phyloP scores from a whole-genome alignment of 2,113 vertebrate species.

The Lutjanus erythropterus region DNA sequence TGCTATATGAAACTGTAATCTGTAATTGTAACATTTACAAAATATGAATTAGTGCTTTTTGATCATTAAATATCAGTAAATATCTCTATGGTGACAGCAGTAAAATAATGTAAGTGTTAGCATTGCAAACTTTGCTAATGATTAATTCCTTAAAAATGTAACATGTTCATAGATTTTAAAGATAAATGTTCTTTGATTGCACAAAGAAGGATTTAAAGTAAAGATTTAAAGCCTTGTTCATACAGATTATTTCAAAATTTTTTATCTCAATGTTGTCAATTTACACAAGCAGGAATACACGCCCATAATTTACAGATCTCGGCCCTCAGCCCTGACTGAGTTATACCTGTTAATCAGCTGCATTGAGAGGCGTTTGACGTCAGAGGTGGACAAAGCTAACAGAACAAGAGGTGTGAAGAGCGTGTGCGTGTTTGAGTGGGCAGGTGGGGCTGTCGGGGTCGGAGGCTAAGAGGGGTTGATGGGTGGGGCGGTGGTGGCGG shows the following conservation, averaged over 20 bases:
- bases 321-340: conserved; percentile 25
- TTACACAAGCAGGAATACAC: conserved; percentile 23
- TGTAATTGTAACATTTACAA: too few relatives aligned
- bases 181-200: background rate
- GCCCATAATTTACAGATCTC: conserved; percentile 33
- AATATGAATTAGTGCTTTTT: too few relatives aligned
- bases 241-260: background rate
- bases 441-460: conserved; percentile 57
- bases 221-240: background rate
- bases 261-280: background rate
- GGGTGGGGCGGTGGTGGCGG: conserved; percentile 15
- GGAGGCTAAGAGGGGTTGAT: conserved; percentile 62
- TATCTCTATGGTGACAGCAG: background rate
- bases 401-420: conserved; percentile 45
- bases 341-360: conserved; percentile 53
- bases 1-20: too few relatives aligned
- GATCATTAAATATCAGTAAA: background rate
- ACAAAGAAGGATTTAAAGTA: background rate
- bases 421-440: conserved; percentile 43
- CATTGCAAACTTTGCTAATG: background rate
- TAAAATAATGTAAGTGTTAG: background rate
- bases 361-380: conserved; percentile 69
- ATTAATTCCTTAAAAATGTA: background rate
- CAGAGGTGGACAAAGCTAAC: conserved; percentile 63
- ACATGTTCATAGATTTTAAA: background rate